Base-by-base conservation (phyloP, 2,888 invertebrate species). In the Germaria angustata region DNA sequence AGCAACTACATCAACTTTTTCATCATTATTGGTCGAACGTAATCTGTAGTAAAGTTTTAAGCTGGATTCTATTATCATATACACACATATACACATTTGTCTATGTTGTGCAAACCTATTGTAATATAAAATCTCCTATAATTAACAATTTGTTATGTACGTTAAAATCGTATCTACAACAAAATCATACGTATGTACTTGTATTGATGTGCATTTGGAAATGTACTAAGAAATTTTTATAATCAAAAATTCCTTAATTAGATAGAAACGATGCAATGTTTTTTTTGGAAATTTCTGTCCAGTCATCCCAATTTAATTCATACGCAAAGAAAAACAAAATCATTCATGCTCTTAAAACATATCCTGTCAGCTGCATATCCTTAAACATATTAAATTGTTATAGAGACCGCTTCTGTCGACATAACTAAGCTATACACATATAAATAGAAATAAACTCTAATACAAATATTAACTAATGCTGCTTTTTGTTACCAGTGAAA, bases 11-110 rank as follows among this genome's bases (percentile, higher is more conserved):
- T 65, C 79, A 71, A 3, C 69, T 32, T 3, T 46, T 57, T 15
- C 69, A 17, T 9, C 73, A 24, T 15, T 66, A 20, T 63, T 76
- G 49, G 44, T 46, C 51, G 79, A 82, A 71, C 61, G 15, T 22
- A 82, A 76, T 61, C 79, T 82, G 79, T 82, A 82, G 75, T 82
- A 71, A 63, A 68, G 61, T 82, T 75, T 61, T 61, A 69, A 75
- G 49, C 66, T 49, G 55, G 55, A 81, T 69, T 63, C 28, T 24
- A 66, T 73, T 69, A 49, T 65, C 22, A 39, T 46, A 24, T 55
- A 3, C 4, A 28, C 6, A 28, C 28, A 6, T 28, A 28, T 28
- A 6, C 6, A 71, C 51, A 22, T 61, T 22, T 57, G 36, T 49
- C 36, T 34, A 59, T 79, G 20, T 55, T 79, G 20, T 55, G 63